A percentile compares a stretch with the other conserved stretches of the same genome.
Evolutionary conservation across 2,797 vertebrate species (phyloP).

Genomic region (Anguilla pacifica): DNA sequence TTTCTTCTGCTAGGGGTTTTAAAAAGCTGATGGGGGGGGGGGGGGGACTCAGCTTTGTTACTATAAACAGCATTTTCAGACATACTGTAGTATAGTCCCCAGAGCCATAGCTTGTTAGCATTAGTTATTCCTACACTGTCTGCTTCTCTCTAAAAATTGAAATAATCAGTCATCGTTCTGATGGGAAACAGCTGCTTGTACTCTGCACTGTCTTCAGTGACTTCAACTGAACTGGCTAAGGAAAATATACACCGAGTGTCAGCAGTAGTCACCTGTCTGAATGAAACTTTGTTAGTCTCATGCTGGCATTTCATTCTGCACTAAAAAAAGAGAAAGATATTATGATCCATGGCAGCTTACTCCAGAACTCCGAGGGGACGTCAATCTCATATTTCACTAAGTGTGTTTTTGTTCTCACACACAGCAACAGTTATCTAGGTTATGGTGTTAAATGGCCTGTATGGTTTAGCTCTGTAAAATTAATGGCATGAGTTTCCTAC

Average conservation of each 20-base stretch:
- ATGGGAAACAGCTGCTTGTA: conserved; percentile 15
- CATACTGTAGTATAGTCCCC: not conserved
- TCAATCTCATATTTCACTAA: conserved; percentile 9
- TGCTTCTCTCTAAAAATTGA: not conserved
- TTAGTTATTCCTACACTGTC: not conserved
- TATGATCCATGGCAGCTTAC: conserved; percentile 14
- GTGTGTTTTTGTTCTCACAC: conserved; percentile 17
- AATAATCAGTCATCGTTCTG: conserved; percentile 4
- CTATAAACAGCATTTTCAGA: not conserved
- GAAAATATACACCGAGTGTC: conserved; percentile 10
- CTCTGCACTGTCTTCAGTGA: not conserved
- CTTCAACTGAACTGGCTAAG: conserved; percentile 1
- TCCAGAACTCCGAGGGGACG: not conserved
- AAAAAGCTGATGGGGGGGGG: not conserved
- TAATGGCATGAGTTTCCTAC: conserved; percentile 1
- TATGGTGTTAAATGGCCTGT: not conserved
- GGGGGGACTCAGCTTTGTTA: not conserved
- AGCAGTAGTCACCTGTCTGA: conserved; percentile 10
- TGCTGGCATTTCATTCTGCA: not conserved
- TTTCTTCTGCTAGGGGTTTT: not conserved
- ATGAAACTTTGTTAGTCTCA: conserved; percentile 13
- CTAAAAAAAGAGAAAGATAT: not conserved
- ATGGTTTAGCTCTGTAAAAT: conserved; percentile 11
- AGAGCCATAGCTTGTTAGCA: not conserved
- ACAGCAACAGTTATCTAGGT: not conserved